Evolutionary conservation across 92 coral and sea anemone genomes (phyloP), one percentile per base, ranked within the genome.

Genomic region (Epizoanthus rinbou): DNA sequence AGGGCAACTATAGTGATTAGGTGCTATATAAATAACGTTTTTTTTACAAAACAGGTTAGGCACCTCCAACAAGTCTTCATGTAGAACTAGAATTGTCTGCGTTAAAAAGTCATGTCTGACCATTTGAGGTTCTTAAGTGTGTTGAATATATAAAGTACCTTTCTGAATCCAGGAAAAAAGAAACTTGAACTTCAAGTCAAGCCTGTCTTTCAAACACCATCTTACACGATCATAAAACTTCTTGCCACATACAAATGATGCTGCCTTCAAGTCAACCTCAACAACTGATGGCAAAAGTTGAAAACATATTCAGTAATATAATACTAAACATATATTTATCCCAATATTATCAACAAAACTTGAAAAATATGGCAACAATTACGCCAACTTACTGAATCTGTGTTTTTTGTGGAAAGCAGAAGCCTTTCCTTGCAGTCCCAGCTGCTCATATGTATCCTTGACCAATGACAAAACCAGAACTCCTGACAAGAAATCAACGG

Each of bases 391-490:
- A 94, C 98, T 88, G 79, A 92, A 94, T 88, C 96, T 92, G 67
- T 87, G 89, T 47, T 88, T 88, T 79, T 92, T 92, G 56, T 92
- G 93, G 54, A 92, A 90, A 37, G 86, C 80, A 64, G 96, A 94
- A 52, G 91, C 90, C 80, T 94, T 94, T 53, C 98, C 98, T 45
- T 90, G 87, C 41, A 92, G 75, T 24, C 98, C 98, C 22, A 94
- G 90, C 56, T 89, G 90, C 74, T 94, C 98, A 76, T 94, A 94
- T 7, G 92, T 90, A 69, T 94, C 98, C 82, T 94, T 94, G 75
- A 87, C 90, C 69, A 94, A 78, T 17, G 98, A 90, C 39, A 94
- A 86, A 53, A 88, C 72, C 57, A 94, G 84, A 18, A 79, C 69
- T 80, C 98, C 98, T 94, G 64, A 33, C 35, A 22, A 25, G 23